Conservation (phyloP, 2,113 vertebrate genomes). For the Holacanthus passer region DNA sequence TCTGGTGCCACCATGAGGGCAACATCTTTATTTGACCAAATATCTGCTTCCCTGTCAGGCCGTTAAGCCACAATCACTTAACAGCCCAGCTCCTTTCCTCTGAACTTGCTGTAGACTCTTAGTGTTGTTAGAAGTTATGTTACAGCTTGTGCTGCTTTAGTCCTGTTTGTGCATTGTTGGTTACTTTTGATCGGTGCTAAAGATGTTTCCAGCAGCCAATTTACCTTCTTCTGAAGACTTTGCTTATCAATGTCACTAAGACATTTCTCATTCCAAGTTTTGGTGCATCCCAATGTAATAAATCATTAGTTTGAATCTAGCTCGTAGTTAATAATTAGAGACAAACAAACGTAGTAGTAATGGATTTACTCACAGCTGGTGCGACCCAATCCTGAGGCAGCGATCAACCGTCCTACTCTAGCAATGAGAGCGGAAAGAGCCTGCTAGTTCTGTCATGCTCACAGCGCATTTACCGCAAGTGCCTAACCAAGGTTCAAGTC, state of each 20-base stretch:
- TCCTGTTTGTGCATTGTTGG: too few relatives aligned
- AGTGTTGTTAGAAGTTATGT: neutral
- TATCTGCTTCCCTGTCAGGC: too few relatives aligned
- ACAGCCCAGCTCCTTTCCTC: neutral
- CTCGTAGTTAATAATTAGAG: neutral
- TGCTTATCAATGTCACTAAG: too few relatives aligned
- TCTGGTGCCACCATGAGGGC: too few relatives aligned
- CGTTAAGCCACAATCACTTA: neutral
- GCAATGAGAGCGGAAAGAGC: slow-evolving; percentile 18
- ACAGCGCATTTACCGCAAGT: slow-evolving; percentile 83
- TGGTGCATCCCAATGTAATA: neutral
- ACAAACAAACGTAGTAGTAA: neutral
- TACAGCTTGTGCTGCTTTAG: too few relatives aligned
- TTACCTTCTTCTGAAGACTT: too few relatives aligned
- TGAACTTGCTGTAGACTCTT: too few relatives aligned
- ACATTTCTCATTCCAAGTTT: neutral
- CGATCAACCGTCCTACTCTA: slow-evolving; percentile 6
- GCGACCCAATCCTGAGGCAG: neutral
- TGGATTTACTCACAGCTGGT: slow-evolving; percentile 29
- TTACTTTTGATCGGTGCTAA: neutral
- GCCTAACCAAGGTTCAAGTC: slow-evolving; percentile 78
- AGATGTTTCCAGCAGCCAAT: too few relatives aligned
- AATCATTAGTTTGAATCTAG: neutral
- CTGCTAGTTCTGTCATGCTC: slow-evolving; percentile 27
- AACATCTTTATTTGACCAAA: too few relatives aligned